A percentile compares a stretch with the other conserved stretches of the same genome.
Evolutionary conservation across 2,797 vertebrate genomes (phyloP).

Genomic region (Tamandua tetradactyla): DNA sequence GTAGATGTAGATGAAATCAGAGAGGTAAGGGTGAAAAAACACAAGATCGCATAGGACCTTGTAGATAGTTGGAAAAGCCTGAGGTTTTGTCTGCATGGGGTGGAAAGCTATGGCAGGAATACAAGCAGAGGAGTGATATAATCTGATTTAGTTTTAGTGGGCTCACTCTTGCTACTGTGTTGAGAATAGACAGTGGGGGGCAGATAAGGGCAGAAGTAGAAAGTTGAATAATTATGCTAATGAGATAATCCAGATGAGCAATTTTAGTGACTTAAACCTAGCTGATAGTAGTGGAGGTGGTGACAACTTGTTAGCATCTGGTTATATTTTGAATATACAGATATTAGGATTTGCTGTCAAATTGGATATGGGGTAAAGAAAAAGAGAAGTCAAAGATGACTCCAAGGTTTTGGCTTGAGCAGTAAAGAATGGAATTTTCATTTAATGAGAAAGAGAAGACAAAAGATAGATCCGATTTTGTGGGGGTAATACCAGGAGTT

Average conservation of each 20-base stretch:
- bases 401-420: background rate
- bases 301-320: background rate
- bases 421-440: background rate
- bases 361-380: background rate
- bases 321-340: background rate
- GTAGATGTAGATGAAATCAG: background rate
- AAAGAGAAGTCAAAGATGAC: background rate
- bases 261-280: background rate
- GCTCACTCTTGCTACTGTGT: background rate
- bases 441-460: background rate
- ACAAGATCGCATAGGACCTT: background rate
- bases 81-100: background rate
- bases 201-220: background rate
- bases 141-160: background rate
- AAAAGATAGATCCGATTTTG: background rate
- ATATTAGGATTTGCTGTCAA: background rate
- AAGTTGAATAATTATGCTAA: background rate
- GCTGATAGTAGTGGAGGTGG: background rate
- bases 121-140: background rate
- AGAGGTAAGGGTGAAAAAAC: background rate
- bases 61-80: background rate
- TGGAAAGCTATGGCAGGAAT: background rate
- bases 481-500: background rate
- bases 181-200: background rate
- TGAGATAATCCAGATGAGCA: background rate